These are phyloP conservation scores for Drosophila cardini DNA, from an alignment of 1,140 invertebrate genomes.

Conservation along the genomic window DNA sequence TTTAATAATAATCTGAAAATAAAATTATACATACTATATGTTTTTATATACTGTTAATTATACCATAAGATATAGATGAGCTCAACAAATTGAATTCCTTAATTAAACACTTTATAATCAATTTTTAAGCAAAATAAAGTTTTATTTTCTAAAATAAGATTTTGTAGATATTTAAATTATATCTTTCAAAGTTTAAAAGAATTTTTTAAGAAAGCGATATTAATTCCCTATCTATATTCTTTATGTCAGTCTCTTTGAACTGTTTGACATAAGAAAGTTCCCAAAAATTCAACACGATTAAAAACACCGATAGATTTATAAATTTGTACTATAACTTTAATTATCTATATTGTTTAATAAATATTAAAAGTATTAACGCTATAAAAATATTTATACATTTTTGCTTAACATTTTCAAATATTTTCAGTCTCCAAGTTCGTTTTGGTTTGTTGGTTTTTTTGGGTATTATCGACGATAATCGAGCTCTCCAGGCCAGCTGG, in stretches of 20 bases:
- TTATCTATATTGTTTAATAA: constrained; percentile 59
- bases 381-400: constrained; percentile 5
- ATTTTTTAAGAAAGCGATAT: no score
- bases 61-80: no score
- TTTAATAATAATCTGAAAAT: no score
- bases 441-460: background rate
- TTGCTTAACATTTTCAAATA: constrained; percentile 28
- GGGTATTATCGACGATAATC: constrained; percentile 57
- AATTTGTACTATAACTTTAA: constrained; percentile 8
- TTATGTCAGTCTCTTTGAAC: background rate
- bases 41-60: no score
- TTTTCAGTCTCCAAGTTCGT: constrained; percentile 68
- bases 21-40: no score
- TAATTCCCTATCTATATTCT: no score
- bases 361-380: constrained; percentile 42
- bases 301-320: background rate
- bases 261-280: background rate
- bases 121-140: no score
- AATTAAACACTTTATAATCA: no score
- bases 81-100: no score
- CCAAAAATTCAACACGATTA: background rate
- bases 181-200: no score
- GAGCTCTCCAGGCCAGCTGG: constrained; percentile 72
- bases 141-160: no score
- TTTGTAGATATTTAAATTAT: no score